A percentile compares a stretch with the other conserved stretches of the same genome.
Evolutionary conservation across 2,888 invertebrate genomes (phyloP).

Genomic region (Oligia strigilis): DNA sequence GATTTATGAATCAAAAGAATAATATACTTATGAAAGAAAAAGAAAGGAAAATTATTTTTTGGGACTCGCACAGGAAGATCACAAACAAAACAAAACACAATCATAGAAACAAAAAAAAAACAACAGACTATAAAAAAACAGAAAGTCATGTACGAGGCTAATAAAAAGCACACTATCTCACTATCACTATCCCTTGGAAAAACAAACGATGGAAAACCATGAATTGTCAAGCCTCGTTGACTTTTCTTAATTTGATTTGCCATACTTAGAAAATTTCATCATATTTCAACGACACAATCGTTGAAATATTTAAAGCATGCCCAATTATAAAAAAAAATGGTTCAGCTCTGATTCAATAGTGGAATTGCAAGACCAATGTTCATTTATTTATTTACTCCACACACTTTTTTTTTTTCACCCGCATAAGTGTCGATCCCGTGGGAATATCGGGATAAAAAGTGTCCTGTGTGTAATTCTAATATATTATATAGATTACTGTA

Average conservation of each 20-base stretch:
- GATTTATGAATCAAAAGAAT: neutral
- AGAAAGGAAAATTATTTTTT: neutral
- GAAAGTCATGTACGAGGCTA: neutral
- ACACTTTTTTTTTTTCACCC: too few relatives aligned
- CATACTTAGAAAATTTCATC: slow-evolving; percentile 17
- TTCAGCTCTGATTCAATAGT: slow-evolving; percentile 26
- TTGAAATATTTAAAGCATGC: slow-evolving; percentile 4
- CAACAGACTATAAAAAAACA: too few relatives aligned
- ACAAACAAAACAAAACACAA: neutral
- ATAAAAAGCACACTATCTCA: neutral
- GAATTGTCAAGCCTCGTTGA: slow-evolving; percentile 26
- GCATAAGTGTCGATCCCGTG: too few relatives aligned
- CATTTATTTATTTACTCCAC: neutral
- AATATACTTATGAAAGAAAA: neutral
- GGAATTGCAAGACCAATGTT: neutral
- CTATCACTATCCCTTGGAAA: neutral
- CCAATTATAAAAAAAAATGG: slow-evolving; percentile 3
- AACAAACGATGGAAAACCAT: neutral
- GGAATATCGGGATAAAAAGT: too few relatives aligned
- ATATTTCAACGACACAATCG: slow-evolving; percentile 3
- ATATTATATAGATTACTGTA: too few relatives aligned
- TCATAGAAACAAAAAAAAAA: neutral
- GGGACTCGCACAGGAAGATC: neutral
- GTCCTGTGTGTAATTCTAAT: too few relatives aligned
- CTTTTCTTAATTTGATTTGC: slow-evolving; percentile 16